Conservation (phyloP, 2,888 invertebrate genomes). For the Tromatobia lineatoria region DNA sequence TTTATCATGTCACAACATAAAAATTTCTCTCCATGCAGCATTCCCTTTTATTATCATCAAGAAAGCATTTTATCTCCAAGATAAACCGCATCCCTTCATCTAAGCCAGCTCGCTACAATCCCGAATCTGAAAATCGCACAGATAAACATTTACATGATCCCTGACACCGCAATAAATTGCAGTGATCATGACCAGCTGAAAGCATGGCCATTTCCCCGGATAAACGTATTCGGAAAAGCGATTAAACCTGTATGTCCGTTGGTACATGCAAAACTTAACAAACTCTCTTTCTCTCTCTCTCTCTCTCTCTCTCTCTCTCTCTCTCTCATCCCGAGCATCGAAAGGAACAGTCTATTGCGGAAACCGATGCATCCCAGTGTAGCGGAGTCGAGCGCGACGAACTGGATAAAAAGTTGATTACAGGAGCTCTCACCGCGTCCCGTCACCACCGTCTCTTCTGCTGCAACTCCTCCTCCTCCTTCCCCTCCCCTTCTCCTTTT, state of each 20-base stretch:
- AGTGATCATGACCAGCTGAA: slow-evolving; percentile 9
- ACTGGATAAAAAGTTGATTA: slow-evolving; percentile 67
- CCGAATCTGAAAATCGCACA: not conserved
- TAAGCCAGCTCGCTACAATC: not conserved
- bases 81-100: no score
- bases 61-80: no score
- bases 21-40: no score
- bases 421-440: slow-evolving; percentile 55
- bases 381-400: slow-evolving; percentile 32
- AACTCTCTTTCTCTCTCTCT: slow-evolving; percentile 31
- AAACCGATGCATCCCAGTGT: slow-evolving; percentile 50
- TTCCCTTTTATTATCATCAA: no score
- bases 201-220: slow-evolving; percentile 1
- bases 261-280: slow-evolving; percentile 57
- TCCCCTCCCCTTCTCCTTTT: not conserved
- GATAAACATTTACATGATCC: not conserved
- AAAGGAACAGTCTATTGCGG: slow-evolving; percentile 46
- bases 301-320: not conserved
- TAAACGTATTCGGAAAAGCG: slow-evolving; percentile 51
- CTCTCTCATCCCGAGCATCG: slow-evolving; percentile 13
- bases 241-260: slow-evolving; percentile 50
- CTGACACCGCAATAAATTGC: not conserved
- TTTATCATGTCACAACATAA: no score
- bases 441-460: slow-evolving; percentile 31
- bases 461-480: slow-evolving; percentile 8